phyloP scores from a whole-genome alignment of 2,888 invertebrate species.

The Tachina fera region DNA sequence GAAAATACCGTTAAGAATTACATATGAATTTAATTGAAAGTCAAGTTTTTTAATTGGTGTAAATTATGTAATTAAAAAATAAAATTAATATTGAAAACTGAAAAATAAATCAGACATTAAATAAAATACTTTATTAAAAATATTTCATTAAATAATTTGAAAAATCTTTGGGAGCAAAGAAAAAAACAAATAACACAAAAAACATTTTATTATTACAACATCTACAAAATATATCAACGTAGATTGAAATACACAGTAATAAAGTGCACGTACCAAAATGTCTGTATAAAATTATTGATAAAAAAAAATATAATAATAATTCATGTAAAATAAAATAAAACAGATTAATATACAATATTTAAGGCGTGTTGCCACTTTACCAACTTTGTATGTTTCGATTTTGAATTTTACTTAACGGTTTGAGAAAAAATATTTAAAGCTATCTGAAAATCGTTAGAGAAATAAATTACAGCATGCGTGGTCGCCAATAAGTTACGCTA shows the following conservation, averaged over 20 bases:
- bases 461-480: background rate
- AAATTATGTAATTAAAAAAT: conserved; percentile 62
- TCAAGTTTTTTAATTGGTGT: conserved; percentile 60
- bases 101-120: conserved; percentile 15
- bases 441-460: conserved; percentile 34
- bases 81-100: conserved; percentile 27
- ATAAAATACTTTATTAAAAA: conserved; percentile 60
- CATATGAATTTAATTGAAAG: conserved; percentile 49
- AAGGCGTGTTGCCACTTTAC: conserved; percentile 67
- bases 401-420: conserved; percentile 35
- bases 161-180: conserved; percentile 41
- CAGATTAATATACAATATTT: conserved; percentile 47
- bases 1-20: conserved; percentile 48
- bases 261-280: conserved; percentile 59
- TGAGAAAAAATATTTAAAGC: conserved; percentile 20
- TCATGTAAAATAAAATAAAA: conserved; percentile 44
- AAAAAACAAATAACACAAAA: conserved; percentile 20
- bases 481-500: background rate
- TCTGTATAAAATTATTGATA: conserved; percentile 11
- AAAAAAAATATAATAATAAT: conserved; percentile 35
- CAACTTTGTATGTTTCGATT: conserved; percentile 29
- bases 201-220: conserved; percentile 48
- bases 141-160: conserved; percentile 46
- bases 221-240: conserved; percentile 26
- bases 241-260: conserved; percentile 46